These are phyloP conservation scores for Bombus superbus DNA, from an alignment of 1,140 invertebrate genomes.

Conservation along the genomic window DNA sequence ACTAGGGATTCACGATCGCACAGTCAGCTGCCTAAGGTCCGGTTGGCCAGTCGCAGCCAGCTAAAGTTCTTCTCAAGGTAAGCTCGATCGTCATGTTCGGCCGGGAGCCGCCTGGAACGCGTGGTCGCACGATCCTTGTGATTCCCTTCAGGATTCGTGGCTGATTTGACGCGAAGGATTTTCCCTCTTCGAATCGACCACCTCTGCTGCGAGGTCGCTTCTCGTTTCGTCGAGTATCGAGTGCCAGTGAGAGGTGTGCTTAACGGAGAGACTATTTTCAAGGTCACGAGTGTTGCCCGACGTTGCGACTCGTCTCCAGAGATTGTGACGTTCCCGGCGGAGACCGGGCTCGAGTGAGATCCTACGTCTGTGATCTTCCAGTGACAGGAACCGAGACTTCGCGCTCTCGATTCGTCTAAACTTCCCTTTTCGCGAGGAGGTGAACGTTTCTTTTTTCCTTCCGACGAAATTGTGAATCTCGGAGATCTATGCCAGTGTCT, in stretches of 20 bases:
- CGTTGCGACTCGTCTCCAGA: neutral
- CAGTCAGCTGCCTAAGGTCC: constrained; percentile 84
- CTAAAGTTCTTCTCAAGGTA: constrained; percentile 77
- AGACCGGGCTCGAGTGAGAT: neutral
- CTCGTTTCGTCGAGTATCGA: constrained; percentile 7
- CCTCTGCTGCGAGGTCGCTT: neutral
- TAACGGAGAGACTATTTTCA: constrained; percentile 33
- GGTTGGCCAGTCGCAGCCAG: constrained; percentile 83
- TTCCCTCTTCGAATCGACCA: neutral
- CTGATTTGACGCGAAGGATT: neutral
- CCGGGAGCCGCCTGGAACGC: neutral
- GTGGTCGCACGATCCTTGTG: neutral
- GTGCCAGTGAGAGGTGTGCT: constrained; percentile 64
- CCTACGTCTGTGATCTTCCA: constrained; percentile 30
- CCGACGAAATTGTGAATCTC: neutral
- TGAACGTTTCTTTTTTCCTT: neutral
- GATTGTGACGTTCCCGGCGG: constrained; percentile 37
- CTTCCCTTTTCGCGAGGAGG: neutral
- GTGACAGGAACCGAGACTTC: constrained; percentile 39
- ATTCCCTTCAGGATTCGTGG: neutral
- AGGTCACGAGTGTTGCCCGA: constrained; percentile 47
- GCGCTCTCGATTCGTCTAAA: neutral
- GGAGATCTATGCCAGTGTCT: neutral
- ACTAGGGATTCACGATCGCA: constrained; percentile 69
- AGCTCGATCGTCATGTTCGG: constrained; percentile 50